phyloP scores from a whole-genome alignment of 2,113 vertebrate genomes.

The Ptilorrhoa leucosticta region DNA sequence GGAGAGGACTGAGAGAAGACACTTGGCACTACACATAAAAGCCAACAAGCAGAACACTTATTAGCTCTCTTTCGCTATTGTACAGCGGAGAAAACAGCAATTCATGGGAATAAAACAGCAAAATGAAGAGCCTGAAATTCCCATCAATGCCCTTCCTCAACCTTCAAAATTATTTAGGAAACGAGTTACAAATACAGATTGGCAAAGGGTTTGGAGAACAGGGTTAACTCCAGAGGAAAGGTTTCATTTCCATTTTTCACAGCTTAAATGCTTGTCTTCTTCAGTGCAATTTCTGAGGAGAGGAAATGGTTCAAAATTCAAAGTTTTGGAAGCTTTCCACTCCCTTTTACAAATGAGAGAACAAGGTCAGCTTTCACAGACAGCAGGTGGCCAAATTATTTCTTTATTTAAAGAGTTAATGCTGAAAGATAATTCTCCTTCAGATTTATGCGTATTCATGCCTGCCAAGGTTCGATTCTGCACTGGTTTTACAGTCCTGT shows the following conservation, averaged over 20 bases:
- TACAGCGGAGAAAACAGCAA: conserved; percentile 8
- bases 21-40: not conserved
- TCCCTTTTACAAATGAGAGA: conserved; percentile 46
- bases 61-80: not conserved
- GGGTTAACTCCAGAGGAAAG: conserved; percentile 44
- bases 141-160: conserved; percentile 29
- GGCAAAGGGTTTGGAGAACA: not conserved
- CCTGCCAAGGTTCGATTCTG: not conserved
- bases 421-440: conserved; percentile 1
- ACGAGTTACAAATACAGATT: conserved; percentile 7
- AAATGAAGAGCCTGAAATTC: conserved; percentile 19
- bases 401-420: conserved; percentile 55
- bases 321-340: conserved; percentile 52
- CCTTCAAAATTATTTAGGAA: conserved; percentile 35
- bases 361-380: conserved; percentile 45
- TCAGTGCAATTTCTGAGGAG: conserved; percentile 20
- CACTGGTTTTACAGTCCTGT: not conserved
- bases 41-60: conserved; percentile 40
- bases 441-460: conserved; percentile 12
- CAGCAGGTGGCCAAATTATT: conserved; percentile 50
- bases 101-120: conserved; percentile 23
- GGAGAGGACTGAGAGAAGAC: not conserved
- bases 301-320: conserved; percentile 32
- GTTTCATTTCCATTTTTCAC: conserved; percentile 43
- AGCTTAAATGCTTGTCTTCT: conserved; percentile 6